Conservation (phyloP, 2,888 invertebrate genomes). For the Trachelus tabidus region DNA sequence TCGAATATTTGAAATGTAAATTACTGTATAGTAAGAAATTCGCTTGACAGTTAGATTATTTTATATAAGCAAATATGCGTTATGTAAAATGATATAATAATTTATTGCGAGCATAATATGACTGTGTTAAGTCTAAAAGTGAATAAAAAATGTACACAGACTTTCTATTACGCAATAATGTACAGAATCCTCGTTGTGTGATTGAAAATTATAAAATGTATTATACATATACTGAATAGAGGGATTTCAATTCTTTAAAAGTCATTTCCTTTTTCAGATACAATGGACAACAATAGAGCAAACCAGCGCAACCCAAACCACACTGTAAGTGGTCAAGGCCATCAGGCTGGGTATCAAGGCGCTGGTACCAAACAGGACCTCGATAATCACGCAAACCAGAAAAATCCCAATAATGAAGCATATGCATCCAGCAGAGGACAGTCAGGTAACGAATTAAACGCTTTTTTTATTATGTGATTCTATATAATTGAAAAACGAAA, state of each 20-base stretch:
- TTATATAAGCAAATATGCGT: background rate
- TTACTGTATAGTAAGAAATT: background rate
- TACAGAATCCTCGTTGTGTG: background rate
- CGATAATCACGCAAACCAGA: constrained; percentile 52
- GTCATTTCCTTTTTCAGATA: background rate
- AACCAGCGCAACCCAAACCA: constrained; percentile 51
- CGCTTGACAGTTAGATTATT: background rate
- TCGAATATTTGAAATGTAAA: background rate
- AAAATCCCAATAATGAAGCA: constrained; percentile 42
- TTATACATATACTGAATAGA: background rate
- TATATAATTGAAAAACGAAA: background rate
- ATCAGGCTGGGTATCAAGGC: constrained; percentile 44
- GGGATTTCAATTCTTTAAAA: background rate
- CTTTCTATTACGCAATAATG: background rate
- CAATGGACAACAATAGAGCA: constrained; percentile 51
- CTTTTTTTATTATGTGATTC: background rate
- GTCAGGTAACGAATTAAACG: background rate
- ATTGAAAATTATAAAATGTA: background rate
- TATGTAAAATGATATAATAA: background rate
- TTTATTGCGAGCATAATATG: background rate
- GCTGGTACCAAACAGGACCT: constrained; percentile 38
- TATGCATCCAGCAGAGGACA: too few species aligned
- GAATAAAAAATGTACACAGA: too few species aligned
- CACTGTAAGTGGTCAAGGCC: constrained; percentile 36
- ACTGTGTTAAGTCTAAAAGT: background rate